These are phyloP conservation scores for Sebastes oblongus DNA, from an alignment of 2,797 vertebrate genomes.

Conservation along the genomic window DNA sequence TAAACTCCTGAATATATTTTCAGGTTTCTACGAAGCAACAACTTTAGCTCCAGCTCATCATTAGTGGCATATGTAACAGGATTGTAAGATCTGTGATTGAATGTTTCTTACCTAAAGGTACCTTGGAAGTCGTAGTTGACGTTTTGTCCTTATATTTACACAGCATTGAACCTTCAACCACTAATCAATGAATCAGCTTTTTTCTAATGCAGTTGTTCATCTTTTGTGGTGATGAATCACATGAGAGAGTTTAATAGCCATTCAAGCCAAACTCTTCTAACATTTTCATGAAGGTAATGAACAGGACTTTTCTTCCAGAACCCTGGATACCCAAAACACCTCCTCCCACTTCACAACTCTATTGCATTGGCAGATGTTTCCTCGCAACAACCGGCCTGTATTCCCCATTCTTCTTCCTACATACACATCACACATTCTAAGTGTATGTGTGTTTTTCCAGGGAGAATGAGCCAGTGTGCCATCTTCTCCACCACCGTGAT, in stretches of 20 bases:
- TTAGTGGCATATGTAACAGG: background rate
- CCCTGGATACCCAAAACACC: background rate
- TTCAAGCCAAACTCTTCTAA: slow-evolving; percentile 4
- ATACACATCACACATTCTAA: slow-evolving; percentile 24
- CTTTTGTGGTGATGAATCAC: slow-evolving; percentile 4
- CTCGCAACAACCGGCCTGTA: slow-evolving; percentile 3
- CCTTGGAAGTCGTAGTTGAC: background rate
- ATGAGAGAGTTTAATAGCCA: background rate
- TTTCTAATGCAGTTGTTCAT: background rate
- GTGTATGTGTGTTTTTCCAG: slow-evolving; percentile 8
- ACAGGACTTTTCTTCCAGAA: background rate
- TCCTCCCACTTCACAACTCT: background rate
- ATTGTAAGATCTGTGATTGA: background rate
- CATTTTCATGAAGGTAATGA: background rate
- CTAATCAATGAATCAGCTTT: background rate
- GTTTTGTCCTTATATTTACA: background rate
- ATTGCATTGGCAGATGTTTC: background rate
- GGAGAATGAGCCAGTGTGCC: slow-evolving; percentile 45
- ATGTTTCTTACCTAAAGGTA: too few relatives aligned
- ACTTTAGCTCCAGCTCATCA: background rate
- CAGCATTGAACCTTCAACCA: background rate
- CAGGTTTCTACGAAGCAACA: background rate
- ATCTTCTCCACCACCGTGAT: slow-evolving; percentile 53
- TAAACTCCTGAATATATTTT: background rate
- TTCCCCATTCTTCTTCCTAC: background rate